Evolutionary conservation across 2,113 vertebrate genomes (phyloP).

Genomic region (Menidia beryllina): DNA sequence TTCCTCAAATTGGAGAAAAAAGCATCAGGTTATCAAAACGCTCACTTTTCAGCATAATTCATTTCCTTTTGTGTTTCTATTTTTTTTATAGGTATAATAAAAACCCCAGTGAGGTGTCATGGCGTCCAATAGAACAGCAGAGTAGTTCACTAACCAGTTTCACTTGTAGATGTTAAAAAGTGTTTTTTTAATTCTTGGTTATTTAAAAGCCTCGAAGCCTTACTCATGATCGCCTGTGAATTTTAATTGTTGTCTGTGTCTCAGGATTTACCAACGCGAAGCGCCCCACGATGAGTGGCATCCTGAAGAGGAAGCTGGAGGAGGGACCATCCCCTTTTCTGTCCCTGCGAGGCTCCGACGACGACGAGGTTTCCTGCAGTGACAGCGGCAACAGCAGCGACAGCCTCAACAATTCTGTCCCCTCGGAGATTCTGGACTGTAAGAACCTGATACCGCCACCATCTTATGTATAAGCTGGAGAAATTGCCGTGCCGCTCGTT

Average conservation of each 20-base stretch:
- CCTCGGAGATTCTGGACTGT: constrained; percentile 89
- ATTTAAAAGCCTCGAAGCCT: too few species aligned
- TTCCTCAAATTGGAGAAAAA: constrained; percentile 1
- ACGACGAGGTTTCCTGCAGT: constrained; percentile 91
- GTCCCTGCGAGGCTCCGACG: constrained; percentile 88
- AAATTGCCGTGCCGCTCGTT: too few species aligned
- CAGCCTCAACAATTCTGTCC: constrained; percentile 90
- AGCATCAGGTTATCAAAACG: too few species aligned
- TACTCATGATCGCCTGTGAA: background rate
- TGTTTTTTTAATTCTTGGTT: too few species aligned
- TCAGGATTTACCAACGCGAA: constrained; percentile 47
- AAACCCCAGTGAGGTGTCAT: too few species aligned
- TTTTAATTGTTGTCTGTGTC: background rate
- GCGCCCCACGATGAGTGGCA: constrained; percentile 85
- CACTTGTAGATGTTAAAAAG: too few species aligned
- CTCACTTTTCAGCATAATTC: background rate
- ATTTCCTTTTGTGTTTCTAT: too few species aligned
- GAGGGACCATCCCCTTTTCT: constrained; percentile 91
- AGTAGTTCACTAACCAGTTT: too few species aligned
- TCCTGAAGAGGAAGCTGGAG: constrained; percentile 91
- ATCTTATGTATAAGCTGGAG: too few species aligned
- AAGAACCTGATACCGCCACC: constrained; percentile 65
- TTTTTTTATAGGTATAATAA: too few species aligned
- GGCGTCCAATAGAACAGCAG: too few species aligned
- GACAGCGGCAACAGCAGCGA: constrained; percentile 97